A percentile compares a stretch with the other conserved stretches of the same genome.
These are phyloP conservation scores for Tricholaema leucomelas DNA, from an alignment of 2,113 vertebrate species.

Conservation along the genomic window DNA sequence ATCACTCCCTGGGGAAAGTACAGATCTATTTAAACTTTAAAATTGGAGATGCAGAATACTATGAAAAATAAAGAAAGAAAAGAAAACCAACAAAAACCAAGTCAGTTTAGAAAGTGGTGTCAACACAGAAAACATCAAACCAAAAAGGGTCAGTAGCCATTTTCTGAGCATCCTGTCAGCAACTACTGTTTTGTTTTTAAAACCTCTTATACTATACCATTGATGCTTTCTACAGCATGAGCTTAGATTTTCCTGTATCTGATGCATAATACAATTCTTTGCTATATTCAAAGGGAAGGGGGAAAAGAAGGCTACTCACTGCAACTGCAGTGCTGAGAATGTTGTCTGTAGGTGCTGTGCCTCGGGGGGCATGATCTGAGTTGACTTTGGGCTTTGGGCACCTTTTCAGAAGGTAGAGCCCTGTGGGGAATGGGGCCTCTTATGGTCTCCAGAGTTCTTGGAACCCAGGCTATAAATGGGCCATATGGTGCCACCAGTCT, in stretches of 20 bases:
- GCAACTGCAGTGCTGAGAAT: not conserved
- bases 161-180: not conserved
- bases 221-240: not conserved
- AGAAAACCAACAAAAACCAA: not conserved
- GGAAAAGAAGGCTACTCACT: not conserved
- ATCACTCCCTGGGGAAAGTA: constrained; percentile 66
- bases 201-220: not conserved
- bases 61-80: not conserved
- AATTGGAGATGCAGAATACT: constrained; percentile 41
- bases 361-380: not conserved
- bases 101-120: constrained; percentile 8
- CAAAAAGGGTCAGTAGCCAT: not conserved
- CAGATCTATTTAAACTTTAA: constrained; percentile 66
- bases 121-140: not conserved
- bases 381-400: not conserved
- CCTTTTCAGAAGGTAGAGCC: not conserved
- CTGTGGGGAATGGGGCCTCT: not conserved
- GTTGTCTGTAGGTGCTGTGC: not conserved
- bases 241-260: not conserved
- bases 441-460: not conserved
- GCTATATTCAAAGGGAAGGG: not conserved
- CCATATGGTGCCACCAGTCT: constrained; percentile 35
- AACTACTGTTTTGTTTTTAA: not conserved
- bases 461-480: not conserved
- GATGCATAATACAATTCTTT: not conserved